These are phyloP conservation scores for Sebastes vulpes DNA, from an alignment of 2,797 vertebrate genomes.

Conservation along the genomic window DNA sequence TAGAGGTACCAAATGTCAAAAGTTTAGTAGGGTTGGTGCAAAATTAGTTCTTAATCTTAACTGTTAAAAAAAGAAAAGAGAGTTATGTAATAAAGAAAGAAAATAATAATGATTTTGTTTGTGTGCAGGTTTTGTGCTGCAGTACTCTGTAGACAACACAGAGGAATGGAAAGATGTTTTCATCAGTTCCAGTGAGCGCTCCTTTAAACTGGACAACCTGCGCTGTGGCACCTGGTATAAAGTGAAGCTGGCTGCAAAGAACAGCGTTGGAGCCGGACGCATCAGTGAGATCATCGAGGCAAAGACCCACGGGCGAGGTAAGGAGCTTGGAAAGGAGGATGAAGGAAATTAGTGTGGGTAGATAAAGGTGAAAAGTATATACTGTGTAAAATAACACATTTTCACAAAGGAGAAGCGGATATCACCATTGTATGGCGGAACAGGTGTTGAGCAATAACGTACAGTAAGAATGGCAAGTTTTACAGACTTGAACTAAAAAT, in stretches of 20 bases:
- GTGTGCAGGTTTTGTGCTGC: slow-evolving; percentile 92
- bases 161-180: slow-evolving; percentile 99
- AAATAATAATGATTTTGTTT: neutral
- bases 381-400: neutral
- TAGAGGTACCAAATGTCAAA: neutral
- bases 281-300: slow-evolving; percentile 99
- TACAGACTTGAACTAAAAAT: neutral
- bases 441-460: neutral
- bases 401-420: neutral
- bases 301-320: slow-evolving; percentile 97
- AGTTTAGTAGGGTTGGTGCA: neutral
- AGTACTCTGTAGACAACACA: slow-evolving; percentile 98
- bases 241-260: slow-evolving; percentile 98
- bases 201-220: slow-evolving; percentile 96
- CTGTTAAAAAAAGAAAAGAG: neutral
- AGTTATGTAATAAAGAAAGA: neutral
- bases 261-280: slow-evolving; percentile 96
- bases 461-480: neutral
- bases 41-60: neutral
- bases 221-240: slow-evolving; percentile 99
- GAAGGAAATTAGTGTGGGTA: neutral
- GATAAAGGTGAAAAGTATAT: neutral
- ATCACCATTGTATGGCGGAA: neutral
- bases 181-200: slow-evolving; percentile 95
- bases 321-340: neutral